Percentiles rank a stretch among this genome's conserved stretches.
Evolutionary conservation across 2,888 invertebrate species (phyloP).

Genomic region (Spodoptera exigua): DNA sequence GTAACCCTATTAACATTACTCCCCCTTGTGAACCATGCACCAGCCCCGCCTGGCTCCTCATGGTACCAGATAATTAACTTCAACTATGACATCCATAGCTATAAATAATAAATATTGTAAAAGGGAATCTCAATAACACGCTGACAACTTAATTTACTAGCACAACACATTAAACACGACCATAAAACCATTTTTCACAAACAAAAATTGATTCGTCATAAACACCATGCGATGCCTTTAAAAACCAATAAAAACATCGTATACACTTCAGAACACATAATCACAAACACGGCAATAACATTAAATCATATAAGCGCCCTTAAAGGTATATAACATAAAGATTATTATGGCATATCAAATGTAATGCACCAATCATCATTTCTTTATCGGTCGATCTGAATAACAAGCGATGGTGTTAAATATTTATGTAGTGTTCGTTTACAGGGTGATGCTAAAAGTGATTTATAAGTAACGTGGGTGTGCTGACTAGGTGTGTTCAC

Average conservation of each 20-base stretch:
- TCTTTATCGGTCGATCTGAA: conserved; percentile 74
- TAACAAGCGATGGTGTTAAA: conserved; percentile 72
- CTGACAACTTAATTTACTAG: conserved; percentile 36
- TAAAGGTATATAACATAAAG: conserved; percentile 66
- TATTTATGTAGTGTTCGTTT: conserved; percentile 68
- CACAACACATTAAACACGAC: conserved; percentile 15
- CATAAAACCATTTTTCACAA: conserved; percentile 32
- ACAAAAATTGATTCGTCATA: conserved; percentile 56
- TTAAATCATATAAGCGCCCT: conserved; percentile 66
- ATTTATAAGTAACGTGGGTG: conserved; percentile 49
- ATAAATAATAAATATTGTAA: conserved; percentile 16
- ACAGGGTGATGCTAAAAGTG: conserved; percentile 37
- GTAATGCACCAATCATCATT: conserved; percentile 76
- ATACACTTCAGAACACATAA: conserved; percentile 61
- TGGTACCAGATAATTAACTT: too few species aligned
- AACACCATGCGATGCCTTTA: conserved; percentile 59
- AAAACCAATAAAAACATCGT: conserved; percentile 69
- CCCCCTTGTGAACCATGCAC: too few species aligned
- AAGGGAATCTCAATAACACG: conserved; percentile 28
- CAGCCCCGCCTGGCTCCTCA: too few species aligned
- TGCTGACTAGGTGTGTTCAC: conserved; percentile 25
- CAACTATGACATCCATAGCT: not conserved
- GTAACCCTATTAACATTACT: too few species aligned
- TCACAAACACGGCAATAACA: conserved; percentile 67
- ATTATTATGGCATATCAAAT: conserved; percentile 68